Conservation (phyloP, 2,113 vertebrate species). For the Phylloscopus whistleri region DNA sequence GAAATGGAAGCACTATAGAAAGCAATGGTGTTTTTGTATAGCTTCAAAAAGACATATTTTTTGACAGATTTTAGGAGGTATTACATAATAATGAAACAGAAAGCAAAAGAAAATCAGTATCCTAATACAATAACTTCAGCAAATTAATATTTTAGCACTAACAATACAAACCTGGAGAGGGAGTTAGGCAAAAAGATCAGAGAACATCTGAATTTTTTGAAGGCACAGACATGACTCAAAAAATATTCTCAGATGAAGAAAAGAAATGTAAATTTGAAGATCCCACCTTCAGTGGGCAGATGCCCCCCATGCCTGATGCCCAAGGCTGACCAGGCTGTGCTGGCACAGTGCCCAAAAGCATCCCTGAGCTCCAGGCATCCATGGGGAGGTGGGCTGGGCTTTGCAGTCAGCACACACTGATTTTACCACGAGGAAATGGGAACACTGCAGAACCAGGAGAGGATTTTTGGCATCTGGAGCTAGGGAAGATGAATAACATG, state of each 20-base stretch:
- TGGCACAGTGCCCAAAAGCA: not conserved
- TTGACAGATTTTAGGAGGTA: not conserved
- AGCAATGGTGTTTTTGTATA: not conserved
- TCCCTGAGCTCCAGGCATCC: not conserved
- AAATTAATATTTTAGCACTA: not conserved
- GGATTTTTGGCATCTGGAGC: not conserved
- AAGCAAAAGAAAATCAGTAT: not conserved
- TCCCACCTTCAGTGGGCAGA: not conserved
- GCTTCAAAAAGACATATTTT: not conserved
- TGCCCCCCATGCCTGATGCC: not conserved
- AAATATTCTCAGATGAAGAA: not conserved
- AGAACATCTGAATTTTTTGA: not conserved
- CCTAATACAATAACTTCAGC: not conserved
- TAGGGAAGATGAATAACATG: not conserved
- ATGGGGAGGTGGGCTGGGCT: fast-evolving
- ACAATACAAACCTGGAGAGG: not conserved
- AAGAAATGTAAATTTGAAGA: not conserved
- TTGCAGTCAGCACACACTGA: not conserved
- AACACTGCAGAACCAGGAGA: not conserved
- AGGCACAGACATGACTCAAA: not conserved
- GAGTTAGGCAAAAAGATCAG: not conserved
- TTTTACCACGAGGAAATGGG: not conserved
- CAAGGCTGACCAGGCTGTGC: not conserved
- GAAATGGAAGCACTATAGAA: not conserved
- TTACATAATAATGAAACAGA: not conserved